phyloP scores from a whole-genome alignment of 2,888 invertebrate species.

The Cecidostiba fungosa region DNA sequence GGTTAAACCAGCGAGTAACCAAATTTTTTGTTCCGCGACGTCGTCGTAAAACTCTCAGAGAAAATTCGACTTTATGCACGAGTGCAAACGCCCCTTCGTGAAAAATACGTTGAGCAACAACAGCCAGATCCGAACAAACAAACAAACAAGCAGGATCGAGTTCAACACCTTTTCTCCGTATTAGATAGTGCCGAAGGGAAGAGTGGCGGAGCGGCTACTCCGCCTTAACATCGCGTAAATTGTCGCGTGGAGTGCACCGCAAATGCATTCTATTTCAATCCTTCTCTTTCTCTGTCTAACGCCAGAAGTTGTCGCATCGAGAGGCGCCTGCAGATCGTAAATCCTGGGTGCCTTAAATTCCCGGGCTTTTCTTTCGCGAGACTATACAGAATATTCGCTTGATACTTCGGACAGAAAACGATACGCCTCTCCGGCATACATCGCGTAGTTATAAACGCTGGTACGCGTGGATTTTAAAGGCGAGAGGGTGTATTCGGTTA shows the following conservation, averaged over 20 bases:
- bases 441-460: conserved; percentile 16
- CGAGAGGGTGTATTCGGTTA: background rate
- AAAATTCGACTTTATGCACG: conserved; percentile 17
- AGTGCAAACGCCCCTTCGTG: background rate
- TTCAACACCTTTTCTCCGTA: conserved; percentile 11
- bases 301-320: conserved; percentile 13
- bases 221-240: conserved; percentile 40
- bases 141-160: conserved; percentile 24
- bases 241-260: conserved; percentile 30
- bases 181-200: conserved; percentile 28
- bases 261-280: conserved; percentile 37
- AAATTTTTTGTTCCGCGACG: background rate
- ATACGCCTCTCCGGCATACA: background rate
- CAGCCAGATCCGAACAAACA: background rate
- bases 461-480: conserved; percentile 42
- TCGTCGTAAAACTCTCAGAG: background rate
- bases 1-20: background rate
- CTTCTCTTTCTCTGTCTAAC: background rate
- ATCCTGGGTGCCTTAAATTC: conserved; percentile 56
- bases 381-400: conserved; percentile 50
- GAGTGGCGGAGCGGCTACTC: background rate
- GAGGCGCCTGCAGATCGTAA: conserved; percentile 46
- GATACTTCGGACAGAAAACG: conserved; percentile 5
- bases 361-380: conserved; percentile 13
- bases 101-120: conserved; percentile 11